phyloP scores from a whole-genome alignment of 2,113 vertebrate species.

The Melanerpes aurifrons region DNA sequence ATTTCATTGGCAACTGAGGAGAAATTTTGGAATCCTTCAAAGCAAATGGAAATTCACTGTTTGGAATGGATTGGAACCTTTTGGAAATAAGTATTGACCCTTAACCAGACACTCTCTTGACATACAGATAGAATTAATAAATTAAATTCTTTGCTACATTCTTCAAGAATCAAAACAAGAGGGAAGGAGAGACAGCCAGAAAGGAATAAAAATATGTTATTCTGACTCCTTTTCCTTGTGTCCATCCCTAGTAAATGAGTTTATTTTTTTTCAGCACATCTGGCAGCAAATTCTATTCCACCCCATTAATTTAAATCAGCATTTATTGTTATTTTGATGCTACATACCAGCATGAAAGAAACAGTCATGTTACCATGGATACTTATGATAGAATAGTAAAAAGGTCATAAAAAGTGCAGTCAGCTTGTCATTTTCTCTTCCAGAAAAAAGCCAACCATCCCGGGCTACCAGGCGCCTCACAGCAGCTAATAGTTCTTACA shows the following conservation, averaged over 20 bases:
- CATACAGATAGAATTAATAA: background rate
- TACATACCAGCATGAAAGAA: background rate
- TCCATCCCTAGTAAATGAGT: background rate
- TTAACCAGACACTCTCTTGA: background rate
- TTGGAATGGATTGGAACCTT: background rate
- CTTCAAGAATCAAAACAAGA: background rate
- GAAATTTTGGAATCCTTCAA: background rate
- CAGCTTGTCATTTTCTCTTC: background rate
- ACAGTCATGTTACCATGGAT: conserved; percentile 56
- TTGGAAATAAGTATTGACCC: background rate
- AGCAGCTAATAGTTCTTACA: background rate
- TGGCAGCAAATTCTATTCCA: background rate
- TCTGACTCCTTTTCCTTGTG: background rate
- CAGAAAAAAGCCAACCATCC: background rate
- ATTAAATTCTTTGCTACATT: background rate
- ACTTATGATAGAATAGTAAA: conserved; percentile 27
- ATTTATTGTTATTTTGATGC: conserved; percentile 49
- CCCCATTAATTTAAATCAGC: background rate
- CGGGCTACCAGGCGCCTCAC: background rate
- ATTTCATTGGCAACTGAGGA: background rate
- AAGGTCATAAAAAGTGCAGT: conserved; percentile 38
- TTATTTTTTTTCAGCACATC: background rate
- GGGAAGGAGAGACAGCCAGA: background rate
- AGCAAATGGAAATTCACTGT: background rate
- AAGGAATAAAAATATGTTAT: background rate